Evolutionary conservation across 2,888 invertebrate species (phyloP).

Genomic region (Tenthredo scrophulariae): DNA sequence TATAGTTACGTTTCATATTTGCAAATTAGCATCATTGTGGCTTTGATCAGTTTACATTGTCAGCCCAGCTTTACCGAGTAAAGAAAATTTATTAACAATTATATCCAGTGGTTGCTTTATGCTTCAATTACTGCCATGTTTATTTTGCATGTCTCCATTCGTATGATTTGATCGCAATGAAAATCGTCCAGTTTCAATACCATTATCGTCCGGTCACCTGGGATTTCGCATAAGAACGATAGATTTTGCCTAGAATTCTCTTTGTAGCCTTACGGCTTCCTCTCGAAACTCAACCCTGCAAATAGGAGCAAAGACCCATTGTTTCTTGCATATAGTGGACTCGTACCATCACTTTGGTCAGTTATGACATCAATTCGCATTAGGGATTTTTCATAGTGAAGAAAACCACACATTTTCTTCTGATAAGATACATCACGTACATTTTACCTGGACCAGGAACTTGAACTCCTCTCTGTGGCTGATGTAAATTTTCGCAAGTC

Average conservation of each 20-base stretch:
- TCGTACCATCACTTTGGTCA: background rate
- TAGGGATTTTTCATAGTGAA: background rate
- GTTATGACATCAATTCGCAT: background rate
- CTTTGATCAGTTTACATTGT: background rate
- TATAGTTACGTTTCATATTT: background rate
- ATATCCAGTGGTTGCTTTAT: background rate
- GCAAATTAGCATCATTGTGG: background rate
- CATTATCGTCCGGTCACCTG: background rate
- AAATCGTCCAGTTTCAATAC: background rate
- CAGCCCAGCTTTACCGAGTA: background rate
- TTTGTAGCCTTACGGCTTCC: too few relatives aligned
- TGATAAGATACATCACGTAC: background rate
- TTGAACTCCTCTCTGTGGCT: background rate
- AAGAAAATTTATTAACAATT: background rate
- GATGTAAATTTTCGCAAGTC: background rate
- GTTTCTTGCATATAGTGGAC: background rate
- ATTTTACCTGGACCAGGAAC: background rate
- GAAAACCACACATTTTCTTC: background rate
- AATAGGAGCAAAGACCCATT: background rate
- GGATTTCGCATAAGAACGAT: background rate
- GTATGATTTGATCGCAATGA: background rate
- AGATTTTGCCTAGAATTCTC: background rate
- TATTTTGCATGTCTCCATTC: background rate
- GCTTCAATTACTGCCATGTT: background rate
- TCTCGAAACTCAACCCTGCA: background rate